Evolutionary conservation across 2,113 vertebrate species (phyloP).

Genomic region (Ochotona princeps): DNA sequence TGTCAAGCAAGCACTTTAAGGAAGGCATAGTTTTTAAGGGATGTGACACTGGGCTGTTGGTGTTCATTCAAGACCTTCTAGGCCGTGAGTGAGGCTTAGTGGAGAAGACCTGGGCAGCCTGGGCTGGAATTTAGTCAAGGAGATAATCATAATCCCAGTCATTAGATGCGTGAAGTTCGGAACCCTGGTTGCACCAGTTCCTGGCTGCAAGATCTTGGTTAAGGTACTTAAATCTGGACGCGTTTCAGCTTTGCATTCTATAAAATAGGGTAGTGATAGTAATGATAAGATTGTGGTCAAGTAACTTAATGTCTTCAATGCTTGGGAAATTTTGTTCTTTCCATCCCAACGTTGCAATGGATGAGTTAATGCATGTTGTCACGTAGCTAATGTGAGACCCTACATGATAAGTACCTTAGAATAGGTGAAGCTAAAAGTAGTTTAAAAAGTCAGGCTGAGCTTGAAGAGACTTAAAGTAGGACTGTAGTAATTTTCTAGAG

Average conservation of each 20-base stretch:
- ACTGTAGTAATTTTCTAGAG: background rate
- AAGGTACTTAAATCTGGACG: background rate
- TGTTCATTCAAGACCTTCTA: background rate
- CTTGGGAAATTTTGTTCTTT: slow-evolving; percentile 32
- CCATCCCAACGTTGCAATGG: background rate
- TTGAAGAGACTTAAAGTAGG: background rate
- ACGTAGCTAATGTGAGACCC: background rate
- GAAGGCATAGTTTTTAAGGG: background rate
- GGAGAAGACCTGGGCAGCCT: background rate
- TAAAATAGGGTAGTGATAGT: background rate
- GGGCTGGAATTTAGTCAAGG: background rate
- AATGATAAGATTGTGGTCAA: background rate
- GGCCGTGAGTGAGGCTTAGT: background rate
- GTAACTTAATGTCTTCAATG: background rate
- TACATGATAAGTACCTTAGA: background rate
- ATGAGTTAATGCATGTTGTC: background rate
- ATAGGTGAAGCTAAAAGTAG: background rate
- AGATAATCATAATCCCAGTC: background rate
- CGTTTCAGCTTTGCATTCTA: background rate
- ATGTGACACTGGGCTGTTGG: background rate
- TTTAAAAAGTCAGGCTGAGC: background rate
- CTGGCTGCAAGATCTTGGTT: background rate
- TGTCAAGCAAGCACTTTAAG: background rate
- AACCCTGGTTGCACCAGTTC: background rate
- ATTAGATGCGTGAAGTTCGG: background rate